phyloP scores from a whole-genome alignment of 2,113 vertebrate genomes.

The Cyrtonyx montezumae region DNA sequence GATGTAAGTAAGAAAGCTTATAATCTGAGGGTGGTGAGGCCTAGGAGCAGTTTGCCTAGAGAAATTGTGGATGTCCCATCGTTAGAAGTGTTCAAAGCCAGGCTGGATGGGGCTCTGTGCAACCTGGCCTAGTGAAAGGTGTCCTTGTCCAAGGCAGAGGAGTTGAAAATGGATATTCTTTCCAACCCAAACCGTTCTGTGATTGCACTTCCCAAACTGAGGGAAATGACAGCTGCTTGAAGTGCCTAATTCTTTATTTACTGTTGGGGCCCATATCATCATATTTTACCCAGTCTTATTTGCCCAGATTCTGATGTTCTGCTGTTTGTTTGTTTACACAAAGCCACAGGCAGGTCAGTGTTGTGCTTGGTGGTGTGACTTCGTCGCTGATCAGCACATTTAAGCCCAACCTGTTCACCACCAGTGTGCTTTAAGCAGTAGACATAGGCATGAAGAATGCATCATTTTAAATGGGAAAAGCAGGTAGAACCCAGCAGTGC shows the following conservation, averaged over 20 bases:
- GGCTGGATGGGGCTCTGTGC: background rate
- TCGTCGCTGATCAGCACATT: background rate
- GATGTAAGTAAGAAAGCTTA: background rate
- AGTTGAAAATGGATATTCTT: background rate
- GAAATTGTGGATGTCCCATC: background rate
- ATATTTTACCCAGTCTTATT: background rate
- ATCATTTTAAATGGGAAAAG: background rate
- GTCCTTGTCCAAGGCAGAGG: background rate
- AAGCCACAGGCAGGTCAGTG: background rate
- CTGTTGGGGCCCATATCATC: background rate
- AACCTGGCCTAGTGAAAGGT: background rate
- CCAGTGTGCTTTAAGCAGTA: background rate
- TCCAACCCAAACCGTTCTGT: background rate
- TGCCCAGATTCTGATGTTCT: background rate
- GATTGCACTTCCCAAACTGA: background rate
- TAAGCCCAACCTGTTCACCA: background rate
- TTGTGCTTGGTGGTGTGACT: rapidly evolving
- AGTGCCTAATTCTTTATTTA: background rate
- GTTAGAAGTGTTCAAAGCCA: background rate
- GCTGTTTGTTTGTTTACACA: background rate
- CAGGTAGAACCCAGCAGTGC: background rate
- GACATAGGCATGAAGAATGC: background rate
- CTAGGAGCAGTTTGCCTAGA: background rate
- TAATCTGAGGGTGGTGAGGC: background rate
- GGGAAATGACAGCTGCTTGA: background rate